Conservation (phyloP, 2,888 invertebrate species). For the Ectemnius lituratus region DNA sequence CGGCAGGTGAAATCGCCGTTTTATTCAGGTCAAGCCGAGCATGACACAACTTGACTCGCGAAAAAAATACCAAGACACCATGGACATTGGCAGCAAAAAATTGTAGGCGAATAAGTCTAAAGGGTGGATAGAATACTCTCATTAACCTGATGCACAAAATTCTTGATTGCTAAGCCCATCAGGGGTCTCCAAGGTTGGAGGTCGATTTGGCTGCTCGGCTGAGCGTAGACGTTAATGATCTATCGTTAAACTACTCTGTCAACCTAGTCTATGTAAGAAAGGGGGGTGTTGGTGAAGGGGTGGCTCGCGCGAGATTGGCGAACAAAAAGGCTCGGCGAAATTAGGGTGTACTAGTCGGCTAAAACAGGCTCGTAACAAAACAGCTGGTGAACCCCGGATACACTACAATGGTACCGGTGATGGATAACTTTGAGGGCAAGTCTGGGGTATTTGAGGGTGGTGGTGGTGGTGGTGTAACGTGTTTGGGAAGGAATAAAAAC, state of each 20-base stretch:
- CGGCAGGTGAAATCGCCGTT: conserved; percentile 37
- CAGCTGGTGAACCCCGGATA: conserved; percentile 25
- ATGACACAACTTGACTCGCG: conserved; percentile 13
- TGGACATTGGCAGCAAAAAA: conserved; percentile 1
- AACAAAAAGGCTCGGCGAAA: conserved; percentile 20
- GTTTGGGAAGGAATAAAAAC: conserved; percentile 29
- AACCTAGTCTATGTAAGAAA: conserved; percentile 62
- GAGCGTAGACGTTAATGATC: conserved; percentile 53
- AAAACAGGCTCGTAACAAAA: conserved; percentile 27
- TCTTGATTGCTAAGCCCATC: not conserved
- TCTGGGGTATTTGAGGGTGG: conserved; percentile 20
- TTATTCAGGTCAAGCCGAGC: conserved; percentile 1
- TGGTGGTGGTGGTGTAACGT: conserved; percentile 18
- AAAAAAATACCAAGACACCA: conserved; percentile 16
- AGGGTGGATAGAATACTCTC: not conserved
- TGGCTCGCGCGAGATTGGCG: conserved; percentile 49
- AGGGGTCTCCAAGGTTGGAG: conserved; percentile 8
- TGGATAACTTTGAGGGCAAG: not conserved
- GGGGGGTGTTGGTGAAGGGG: conserved; percentile 56
- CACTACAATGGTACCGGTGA: too few species aligned
- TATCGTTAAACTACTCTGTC: conserved; percentile 64
- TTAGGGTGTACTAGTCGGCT: conserved; percentile 17
- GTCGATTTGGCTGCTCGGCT: conserved; percentile 4
- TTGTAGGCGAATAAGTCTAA: not conserved
- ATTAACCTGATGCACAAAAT: not conserved